These are phyloP conservation scores for Tragelaphus buxtoni DNA, from an alignment of 2,113 vertebrate genomes.

Conservation along the genomic window DNA sequence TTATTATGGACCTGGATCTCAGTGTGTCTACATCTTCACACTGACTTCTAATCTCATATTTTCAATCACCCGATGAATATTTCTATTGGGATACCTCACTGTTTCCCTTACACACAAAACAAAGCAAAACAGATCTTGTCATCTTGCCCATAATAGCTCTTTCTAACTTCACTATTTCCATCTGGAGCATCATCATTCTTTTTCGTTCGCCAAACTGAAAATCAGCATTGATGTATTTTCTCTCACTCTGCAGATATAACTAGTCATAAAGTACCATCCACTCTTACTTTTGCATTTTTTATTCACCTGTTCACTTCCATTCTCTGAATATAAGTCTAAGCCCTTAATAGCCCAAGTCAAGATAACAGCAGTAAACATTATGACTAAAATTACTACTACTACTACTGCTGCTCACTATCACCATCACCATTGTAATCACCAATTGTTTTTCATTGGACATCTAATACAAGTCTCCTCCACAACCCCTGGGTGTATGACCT, in stretches of 20 bases:
- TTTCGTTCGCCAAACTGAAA: background rate
- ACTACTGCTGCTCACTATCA: rapidly evolving
- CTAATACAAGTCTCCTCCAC: background rate
- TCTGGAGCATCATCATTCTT: background rate
- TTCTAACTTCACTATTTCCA: background rate
- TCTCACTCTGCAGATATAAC: background rate
- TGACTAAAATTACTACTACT: background rate
- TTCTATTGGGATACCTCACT: background rate
- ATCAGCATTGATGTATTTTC: background rate
- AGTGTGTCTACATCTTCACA: background rate
- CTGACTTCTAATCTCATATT: background rate
- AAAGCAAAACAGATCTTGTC: background rate
- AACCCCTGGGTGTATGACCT: too few species aligned
- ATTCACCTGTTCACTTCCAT: background rate
- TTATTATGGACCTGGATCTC: background rate
- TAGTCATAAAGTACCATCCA: background rate
- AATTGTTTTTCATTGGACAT: background rate
- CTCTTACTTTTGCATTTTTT: background rate
- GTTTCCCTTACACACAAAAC: background rate
- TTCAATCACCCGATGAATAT: background rate
- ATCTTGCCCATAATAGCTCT: background rate
- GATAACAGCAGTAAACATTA: background rate
- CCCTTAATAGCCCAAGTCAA: background rate
- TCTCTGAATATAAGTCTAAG: background rate
- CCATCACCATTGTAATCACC: background rate